These are phyloP conservation scores for Pseudolaguvia tuberculata DNA, from an alignment of 2,113 vertebrate species.

Conservation along the genomic window DNA sequence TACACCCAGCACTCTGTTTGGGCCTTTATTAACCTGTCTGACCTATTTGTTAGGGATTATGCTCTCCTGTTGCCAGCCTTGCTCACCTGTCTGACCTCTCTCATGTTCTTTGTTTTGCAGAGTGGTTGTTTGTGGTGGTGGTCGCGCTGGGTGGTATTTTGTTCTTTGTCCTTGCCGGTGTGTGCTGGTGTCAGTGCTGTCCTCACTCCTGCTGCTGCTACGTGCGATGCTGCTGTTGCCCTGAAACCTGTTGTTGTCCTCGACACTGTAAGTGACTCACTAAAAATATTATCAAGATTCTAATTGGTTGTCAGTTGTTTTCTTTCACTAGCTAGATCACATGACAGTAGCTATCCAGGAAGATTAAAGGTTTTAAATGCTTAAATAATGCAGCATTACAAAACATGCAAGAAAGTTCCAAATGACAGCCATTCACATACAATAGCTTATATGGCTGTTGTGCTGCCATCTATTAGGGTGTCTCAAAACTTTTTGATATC, in stretches of 20 bases:
- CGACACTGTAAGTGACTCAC: conserved; percentile 80
- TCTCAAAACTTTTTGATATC: too few species aligned
- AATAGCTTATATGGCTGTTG: too few species aligned
- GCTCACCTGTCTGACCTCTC: background rate
- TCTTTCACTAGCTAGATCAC: background rate
- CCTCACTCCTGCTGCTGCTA: conserved; percentile 97
- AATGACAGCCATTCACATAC: too few species aligned
- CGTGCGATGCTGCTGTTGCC: conserved; percentile 90
- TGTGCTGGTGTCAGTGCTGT: conserved; percentile 98
- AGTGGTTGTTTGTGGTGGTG: conserved; percentile 89
- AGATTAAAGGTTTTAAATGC: background rate
- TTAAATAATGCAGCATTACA: background rate
- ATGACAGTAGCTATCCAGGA: background rate
- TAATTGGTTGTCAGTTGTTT: background rate
- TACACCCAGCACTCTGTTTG: too few species aligned
- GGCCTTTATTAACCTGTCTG: too few species aligned
- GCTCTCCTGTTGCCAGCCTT: too few species aligned
- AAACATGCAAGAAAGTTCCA: background rate
- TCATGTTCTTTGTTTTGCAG: conserved; percentile 64
- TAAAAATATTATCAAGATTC: background rate
- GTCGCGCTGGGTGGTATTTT: conserved; percentile 80
- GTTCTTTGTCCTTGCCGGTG: conserved; percentile 82
- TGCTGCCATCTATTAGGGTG: background rate
- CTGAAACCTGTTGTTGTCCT: conserved; percentile 92
- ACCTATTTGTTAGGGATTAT: too few species aligned